Percentiles rank a stretch among this genome's conserved stretches.
Evolutionary conservation across 2,797 vertebrate genomes (phyloP).

Genomic region (Hemibagrus guttatus): DNA sequence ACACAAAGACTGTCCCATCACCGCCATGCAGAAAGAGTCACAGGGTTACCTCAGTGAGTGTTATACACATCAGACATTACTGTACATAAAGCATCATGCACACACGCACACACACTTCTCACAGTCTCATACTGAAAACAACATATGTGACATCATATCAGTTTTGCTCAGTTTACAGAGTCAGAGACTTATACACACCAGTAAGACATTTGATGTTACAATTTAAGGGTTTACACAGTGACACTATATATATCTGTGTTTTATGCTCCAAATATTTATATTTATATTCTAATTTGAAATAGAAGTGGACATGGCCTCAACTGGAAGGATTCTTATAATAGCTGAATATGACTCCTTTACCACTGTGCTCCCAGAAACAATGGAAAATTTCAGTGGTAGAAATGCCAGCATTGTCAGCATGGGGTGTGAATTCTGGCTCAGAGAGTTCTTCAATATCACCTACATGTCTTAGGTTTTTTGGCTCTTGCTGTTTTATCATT

Average conservation of each 20-base stretch:
- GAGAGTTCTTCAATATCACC: not conserved
- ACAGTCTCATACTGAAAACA: not conserved
- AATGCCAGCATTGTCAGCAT: not conserved
- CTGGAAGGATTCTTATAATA: not conserved
- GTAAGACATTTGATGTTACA: not conserved
- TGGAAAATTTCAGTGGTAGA: not conserved
- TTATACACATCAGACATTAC: constrained; percentile 19
- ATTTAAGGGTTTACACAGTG: not conserved
- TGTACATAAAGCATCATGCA: not conserved
- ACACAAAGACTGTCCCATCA: constrained; percentile 99
- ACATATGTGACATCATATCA: too few species aligned
- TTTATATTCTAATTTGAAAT: not conserved
- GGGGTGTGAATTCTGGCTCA: not conserved
- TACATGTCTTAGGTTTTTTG: not conserved
- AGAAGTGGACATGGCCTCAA: not conserved
- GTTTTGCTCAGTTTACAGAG: not conserved
- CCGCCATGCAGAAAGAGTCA: constrained; percentile 98
- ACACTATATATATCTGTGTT: not conserved
- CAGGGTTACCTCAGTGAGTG: constrained; percentile 99
- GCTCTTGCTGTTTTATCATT: not conserved
- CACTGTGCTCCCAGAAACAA: not conserved
- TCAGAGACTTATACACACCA: not conserved
- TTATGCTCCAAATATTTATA: not conserved
- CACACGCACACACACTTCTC: not conserved
- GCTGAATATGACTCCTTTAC: not conserved